Evolutionary conservation across 2,113 vertebrate genomes (phyloP).

Genomic region (Agapornis roseicollis): DNA sequence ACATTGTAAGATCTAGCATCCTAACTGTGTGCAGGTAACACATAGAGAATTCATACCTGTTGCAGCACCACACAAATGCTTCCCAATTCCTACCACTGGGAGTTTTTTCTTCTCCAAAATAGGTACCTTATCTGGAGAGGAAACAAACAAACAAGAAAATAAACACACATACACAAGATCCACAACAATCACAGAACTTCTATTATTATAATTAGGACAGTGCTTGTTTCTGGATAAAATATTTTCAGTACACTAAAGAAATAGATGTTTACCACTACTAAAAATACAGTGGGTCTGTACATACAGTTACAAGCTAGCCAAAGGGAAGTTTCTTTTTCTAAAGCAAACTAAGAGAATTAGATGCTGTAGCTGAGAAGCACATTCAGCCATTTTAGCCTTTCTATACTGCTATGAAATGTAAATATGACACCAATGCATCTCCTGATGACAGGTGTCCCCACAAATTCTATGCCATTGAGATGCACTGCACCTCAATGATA

Average conservation of each 20-base stretch:
- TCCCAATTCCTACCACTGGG: constrained; percentile 90
- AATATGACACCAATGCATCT: not conserved
- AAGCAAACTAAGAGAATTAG: not conserved
- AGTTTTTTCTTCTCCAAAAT: constrained; percentile 77
- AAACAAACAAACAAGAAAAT: not conserved
- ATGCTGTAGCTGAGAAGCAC: not conserved
- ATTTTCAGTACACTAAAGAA: not conserved
- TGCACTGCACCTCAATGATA: not conserved
- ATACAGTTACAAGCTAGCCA: not conserved
- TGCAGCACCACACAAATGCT: constrained; percentile 93
- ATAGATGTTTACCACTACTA: not conserved
- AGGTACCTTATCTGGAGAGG: constrained; percentile 80
- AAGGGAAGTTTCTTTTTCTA: not conserved
- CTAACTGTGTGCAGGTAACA: not conserved
- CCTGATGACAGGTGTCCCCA: not conserved
- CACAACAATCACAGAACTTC: not conserved
- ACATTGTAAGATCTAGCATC: not conserved
- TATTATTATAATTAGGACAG: not conserved
- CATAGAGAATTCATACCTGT: constrained; percentile 79
- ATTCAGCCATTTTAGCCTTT: not conserved
- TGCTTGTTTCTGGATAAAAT: not conserved
- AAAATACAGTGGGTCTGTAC: not conserved
- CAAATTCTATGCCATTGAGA: not conserved
- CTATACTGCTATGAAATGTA: not conserved
- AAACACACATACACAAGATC: not conserved